Base-by-base conservation (phyloP, 2,888 invertebrate species). In the Polyommatus iphigenia region DNA sequence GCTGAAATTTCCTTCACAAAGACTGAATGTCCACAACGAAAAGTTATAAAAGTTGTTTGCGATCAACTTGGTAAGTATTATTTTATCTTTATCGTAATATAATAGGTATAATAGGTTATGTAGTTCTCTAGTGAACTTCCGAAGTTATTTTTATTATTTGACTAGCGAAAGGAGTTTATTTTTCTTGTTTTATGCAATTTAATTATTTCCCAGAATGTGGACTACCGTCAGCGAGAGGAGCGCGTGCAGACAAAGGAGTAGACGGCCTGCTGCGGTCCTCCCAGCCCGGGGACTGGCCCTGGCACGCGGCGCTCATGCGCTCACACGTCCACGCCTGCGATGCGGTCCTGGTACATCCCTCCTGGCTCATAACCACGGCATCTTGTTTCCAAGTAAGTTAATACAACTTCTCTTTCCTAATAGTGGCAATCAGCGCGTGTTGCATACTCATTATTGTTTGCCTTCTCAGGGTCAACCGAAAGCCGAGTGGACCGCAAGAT, bases 211-310 rank as follows among this genome's bases (percentile, higher is more conserved):
- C 75, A 95, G 97, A 96, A 84, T 97, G 97, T 86, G 97, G 97
- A 0, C 87, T 96, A 75, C 95, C 96, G 78, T 95, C 96, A 15
- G 95, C 95, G 0, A 91, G 96, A 73, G 95, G 89, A 6, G 86
- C 90, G 0, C 89, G 94, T 76, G 93, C 90, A 4, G 86, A 88
- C 3, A 85, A 86, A 13, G 95, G 95, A 41, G 92, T 93, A 78
- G 92, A 93, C 78, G 95, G 95, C 0, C 90, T 98, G 80, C 95
- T 95, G 59, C 97, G 97, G 84, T 96, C 97, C 90, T 95, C 97
- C 0, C 95, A 95, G 4, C 96, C 97, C 0, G 98, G 98, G 2
- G 98, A 98, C 88, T 98, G 98, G 98, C 98, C 98, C n/a, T 98
- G 98, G 98, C 96, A 98, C 86, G 97, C 96, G 24, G 96, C 97